A percentile compares a stretch with the other conserved stretches of the same genome.
Conservation (phyloP, 2,113 vertebrate genomes). For the Albula goreensis region DNA sequence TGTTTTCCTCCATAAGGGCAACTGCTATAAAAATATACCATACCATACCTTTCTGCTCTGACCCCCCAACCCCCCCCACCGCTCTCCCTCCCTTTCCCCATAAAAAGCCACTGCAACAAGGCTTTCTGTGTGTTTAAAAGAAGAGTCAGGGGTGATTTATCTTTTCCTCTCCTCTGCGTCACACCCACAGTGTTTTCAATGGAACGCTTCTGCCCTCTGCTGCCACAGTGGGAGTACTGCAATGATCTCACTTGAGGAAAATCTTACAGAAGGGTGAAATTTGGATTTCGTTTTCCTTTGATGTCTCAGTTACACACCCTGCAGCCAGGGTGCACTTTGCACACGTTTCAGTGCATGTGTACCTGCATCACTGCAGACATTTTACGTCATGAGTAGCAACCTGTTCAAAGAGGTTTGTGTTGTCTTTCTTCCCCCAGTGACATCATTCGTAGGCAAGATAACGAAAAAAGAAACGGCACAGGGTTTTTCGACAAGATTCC, state of each 20-base stretch:
- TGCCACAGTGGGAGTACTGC: neutral
- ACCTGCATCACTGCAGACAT: neutral
- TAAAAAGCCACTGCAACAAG: neutral
- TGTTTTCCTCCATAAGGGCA: neutral
- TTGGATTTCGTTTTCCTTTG: neutral
- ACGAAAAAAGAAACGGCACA: no score
- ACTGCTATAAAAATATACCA: neutral
- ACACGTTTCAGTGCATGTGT: neutral
- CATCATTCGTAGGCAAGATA: no score
- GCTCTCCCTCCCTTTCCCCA: neutral
- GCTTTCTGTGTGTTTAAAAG: conserved; percentile 8
- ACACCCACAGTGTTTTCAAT: neutral
- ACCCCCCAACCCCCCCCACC: neutral
- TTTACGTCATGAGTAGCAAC: neutral
- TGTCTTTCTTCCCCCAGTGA: no score
- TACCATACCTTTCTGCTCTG: neutral
- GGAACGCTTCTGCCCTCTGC: conserved; percentile 42
- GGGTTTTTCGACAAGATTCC: neutral
- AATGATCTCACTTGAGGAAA: neutral
- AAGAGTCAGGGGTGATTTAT: neutral
- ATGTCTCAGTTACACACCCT: neutral
- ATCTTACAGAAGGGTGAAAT: neutral
- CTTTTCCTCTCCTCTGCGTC: neutral
- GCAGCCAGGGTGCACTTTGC: neutral
- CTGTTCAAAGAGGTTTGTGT: no score